Base-by-base conservation (phyloP, 1,140 invertebrate species). In the Zaprionus davidi region DNA sequence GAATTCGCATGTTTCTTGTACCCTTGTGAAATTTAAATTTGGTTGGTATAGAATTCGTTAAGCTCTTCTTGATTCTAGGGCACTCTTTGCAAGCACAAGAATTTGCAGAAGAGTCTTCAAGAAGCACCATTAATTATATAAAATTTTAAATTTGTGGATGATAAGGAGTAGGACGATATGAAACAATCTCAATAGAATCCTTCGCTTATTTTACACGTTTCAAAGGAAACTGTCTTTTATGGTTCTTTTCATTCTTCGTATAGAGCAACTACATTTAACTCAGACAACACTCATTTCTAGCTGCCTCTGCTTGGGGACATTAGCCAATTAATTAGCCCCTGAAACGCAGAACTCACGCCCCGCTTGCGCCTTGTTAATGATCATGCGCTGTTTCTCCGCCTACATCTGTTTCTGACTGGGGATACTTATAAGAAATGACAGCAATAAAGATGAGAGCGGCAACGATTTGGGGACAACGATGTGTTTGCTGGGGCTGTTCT, bases 351-450 rank as follows among this genome's bases (percentile, higher is more conserved):
- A 41, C 71, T 75, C 74, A 81, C 64, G 68, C 69, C 76, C 51
- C 64, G 55, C 38, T 46, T 38, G 38, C 38, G 31, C 5, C 24
- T 24, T 36, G 12, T 71, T 71, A 71, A 71, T 34, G 72, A 64
- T 64, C 59, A 49, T 58, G 55, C 5, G 11, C 4, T 53, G 34
- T 38, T 12, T 31, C n/a, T 55, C 2, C 5, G 51, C 5, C 76
- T 78, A 51, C 46, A 55, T 38, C 65, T 51, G 51, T 49, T 46
- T 59, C 13, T 55, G 49, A 63, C 58, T 49, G 26, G 15, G n/a
- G 34, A 70, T 70, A 49, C 76, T 67, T 66, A 72, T 84, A 82
- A 90, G 65, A 87, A 87, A 87, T 87, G 80, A 63, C 55, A 74
- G 67, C 71, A 75, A 88, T 87, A 88, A 87, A 88, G 56, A 60